Evolutionary conservation across 2,113 vertebrate genomes (phyloP).

Genomic region (Pontoporia blainvillei): DNA sequence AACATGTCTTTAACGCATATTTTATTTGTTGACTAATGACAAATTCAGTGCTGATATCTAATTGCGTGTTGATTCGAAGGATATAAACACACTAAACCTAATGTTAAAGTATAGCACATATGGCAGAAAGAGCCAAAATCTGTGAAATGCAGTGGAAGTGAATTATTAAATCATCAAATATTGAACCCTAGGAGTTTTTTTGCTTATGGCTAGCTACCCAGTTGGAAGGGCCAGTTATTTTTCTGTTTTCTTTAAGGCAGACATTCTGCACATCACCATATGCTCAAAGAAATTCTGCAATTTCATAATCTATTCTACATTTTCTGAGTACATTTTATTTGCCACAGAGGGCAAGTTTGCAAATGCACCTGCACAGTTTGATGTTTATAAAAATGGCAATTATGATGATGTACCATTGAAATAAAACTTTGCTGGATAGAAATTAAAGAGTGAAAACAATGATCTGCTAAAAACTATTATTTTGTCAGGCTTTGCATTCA

Average conservation of each 20-base stretch:
- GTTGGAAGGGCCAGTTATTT: accelerated
- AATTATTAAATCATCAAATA: not conserved
- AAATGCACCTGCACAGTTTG: conserved; percentile 45
- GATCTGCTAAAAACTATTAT: conserved; percentile 53
- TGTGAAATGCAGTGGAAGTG: not conserved
- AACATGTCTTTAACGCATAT: not conserved
- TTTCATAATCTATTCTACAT: not conserved
- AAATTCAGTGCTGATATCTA: not conserved
- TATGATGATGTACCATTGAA: conserved; percentile 59
- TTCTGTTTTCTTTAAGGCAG: not conserved
- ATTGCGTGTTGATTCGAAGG: not conserved
- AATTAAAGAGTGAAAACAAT: conserved; percentile 67
- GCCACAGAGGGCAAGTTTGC: not conserved
- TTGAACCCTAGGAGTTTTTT: not conserved
- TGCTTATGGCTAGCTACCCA: not conserved
- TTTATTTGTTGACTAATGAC: not conserved
- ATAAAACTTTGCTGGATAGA: conserved; percentile 58
- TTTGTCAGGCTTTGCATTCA: conserved; percentile 37
- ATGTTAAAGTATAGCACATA: not conserved
- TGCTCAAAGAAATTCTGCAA: not conserved
- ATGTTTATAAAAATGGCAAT: conserved; percentile 69
- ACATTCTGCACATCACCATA: not conserved
- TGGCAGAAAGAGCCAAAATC: not conserved
- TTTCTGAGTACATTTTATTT: conserved; percentile 29
- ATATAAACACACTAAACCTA: not conserved